A percentile compares a stretch with the other conserved stretches of the same genome.
phyloP scores from a whole-genome alignment of 2,113 vertebrate species.

The Jaculus jaculus region DNA sequence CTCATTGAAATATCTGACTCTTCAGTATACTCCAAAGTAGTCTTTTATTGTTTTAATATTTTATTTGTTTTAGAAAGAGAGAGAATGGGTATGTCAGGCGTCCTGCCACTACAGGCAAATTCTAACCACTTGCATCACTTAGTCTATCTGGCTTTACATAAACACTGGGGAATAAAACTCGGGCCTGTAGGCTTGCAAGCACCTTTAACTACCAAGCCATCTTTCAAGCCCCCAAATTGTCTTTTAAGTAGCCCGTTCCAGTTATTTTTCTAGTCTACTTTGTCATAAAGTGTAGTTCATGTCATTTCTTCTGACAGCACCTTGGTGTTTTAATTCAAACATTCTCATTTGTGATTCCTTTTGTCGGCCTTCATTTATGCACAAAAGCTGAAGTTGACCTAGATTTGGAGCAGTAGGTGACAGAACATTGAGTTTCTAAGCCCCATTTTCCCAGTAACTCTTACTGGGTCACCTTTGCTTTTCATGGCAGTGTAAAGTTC shows the following conservation, averaged over 20 bases:
- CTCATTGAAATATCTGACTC: neutral
- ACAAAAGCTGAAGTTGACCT: constrained; percentile 35
- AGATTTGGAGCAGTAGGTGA: neutral
- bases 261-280: constrained; percentile 41
- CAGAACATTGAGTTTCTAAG: neutral
- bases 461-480: neutral
- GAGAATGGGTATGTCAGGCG: too few species aligned
- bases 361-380: constrained; percentile 41
- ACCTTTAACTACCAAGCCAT: too few species aligned
- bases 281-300: constrained; percentile 28
- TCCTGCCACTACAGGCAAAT: too few species aligned
- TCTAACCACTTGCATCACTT: too few species aligned
- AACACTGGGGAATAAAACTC: too few species aligned
- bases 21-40: constrained; percentile 1
- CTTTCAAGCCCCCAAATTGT: neutral
- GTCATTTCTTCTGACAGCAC: constrained; percentile 28
- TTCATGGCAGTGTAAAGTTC: neutral
- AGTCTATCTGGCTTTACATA: too few species aligned
- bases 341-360: constrained; percentile 35
- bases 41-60: too few species aligned
- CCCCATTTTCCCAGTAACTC: neutral
- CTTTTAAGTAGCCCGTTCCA: constrained; percentile 24
- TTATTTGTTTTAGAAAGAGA: too few species aligned
- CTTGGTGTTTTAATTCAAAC: constrained; percentile 40
- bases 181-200: too few species aligned